Conservation (phyloP, 2,797 vertebrate species). For the Gorsachius magnificus region DNA sequence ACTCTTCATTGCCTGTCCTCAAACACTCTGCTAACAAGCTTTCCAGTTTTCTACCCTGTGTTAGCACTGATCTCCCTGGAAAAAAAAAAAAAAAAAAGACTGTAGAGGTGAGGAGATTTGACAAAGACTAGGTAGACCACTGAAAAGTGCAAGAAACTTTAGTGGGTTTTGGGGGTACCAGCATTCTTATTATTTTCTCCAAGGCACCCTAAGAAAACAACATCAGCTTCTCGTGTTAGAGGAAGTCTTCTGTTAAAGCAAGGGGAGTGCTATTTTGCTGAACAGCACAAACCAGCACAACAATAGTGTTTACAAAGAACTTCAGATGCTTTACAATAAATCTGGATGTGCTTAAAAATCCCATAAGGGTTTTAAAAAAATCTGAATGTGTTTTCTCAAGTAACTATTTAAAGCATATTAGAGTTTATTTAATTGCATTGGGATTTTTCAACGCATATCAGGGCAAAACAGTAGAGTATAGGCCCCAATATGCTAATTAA, state of each 20-base stretch:
- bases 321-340: constrained; percentile 72
- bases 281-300: constrained; percentile 17
- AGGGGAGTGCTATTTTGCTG: constrained; percentile 1
- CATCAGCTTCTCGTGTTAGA: not conserved
- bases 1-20: not conserved
- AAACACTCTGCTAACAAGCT: not conserved
- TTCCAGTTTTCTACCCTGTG: not conserved
- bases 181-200: not conserved
- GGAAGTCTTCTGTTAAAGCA: not conserved
- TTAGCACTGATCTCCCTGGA: not conserved
- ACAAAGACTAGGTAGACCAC: not conserved
- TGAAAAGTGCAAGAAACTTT: not conserved
- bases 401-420: constrained; percentile 81
- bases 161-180: not conserved
- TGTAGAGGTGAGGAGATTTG: not conserved
- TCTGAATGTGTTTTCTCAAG: constrained; percentile 76
- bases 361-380: constrained; percentile 71
- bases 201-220: not conserved
- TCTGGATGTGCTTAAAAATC: constrained; percentile 75
- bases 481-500: constrained; percentile 82
- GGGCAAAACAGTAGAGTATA: constrained; percentile 78
- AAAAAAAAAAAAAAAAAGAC: not conserved
- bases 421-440: constrained; percentile 79
- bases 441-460: constrained; percentile 82
- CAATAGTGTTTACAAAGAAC: constrained; percentile 60